Base-by-base conservation (phyloP, 2,113 vertebrate genomes). In the Motacilla alba region DNA sequence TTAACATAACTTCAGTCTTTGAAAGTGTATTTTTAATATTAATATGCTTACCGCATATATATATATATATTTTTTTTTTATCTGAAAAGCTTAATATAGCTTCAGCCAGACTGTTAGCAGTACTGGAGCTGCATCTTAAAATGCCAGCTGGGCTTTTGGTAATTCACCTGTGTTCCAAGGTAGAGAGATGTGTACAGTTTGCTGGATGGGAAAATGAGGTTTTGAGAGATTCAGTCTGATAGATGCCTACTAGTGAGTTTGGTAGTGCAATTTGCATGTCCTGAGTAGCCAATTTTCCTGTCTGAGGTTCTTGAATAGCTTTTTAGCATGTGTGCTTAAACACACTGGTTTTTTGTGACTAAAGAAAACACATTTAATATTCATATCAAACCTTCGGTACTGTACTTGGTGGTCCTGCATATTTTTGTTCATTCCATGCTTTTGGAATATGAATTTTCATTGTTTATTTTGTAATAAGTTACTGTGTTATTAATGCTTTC, bases 1-100 rank as follows among this genome's bases (percentile, higher is more conserved):
- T 62, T 93, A 93, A 91, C 74, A 60, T 83, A 86, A 92, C 76
- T 93, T 77, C 60, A 91, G 87, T 83, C 75, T 89, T 91, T 88
- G 81, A 79, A 97, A 88, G 85, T 70, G 43, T 59, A 16, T 70
- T 90, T 93, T 96, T 89, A 92, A 82, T 96, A 90, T 82, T 95
- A 91, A 95, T 94, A 80, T 59, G 58, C 67, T 96, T 95, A 82
- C 66, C 3, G 15, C 46, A 76, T 87, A 31, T 64, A 89, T 90
- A 35, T 35, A 35, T 35, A 35, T 35, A 35, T 35, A 35, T 35
- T 35, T 35, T 87, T 95, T 60, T 27, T 89, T 81, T 10, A 90
- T 88, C 85, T 86, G 79, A 70, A 96, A 83, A 92, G 20, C 60
- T 95, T 94, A 92, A 94, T 83, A 67, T 63, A 90, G 63, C 37